Conservation (phyloP, 2,888 invertebrate genomes). For the Cephus rjabovi region DNA sequence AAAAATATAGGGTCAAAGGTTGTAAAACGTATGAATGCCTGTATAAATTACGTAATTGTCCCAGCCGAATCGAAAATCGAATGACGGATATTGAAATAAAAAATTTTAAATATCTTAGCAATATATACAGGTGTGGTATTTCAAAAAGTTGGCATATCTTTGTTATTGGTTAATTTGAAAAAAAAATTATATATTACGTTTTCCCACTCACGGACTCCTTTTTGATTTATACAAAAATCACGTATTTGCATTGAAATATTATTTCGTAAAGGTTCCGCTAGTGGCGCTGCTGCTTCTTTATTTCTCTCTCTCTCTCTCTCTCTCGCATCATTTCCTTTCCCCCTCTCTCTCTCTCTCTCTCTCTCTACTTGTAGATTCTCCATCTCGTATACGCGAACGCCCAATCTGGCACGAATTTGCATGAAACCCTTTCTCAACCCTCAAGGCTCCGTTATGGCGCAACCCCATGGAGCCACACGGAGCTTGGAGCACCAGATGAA, state of each 20-base stretch:
- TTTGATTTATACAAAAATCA: slow-evolving; percentile 39
- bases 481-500: slow-evolving; percentile 48
- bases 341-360: background rate
- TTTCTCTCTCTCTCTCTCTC: background rate
- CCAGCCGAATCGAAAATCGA: background rate
- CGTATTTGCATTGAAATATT: slow-evolving; percentile 35
- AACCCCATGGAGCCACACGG: background rate
- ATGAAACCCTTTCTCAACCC: slow-evolving; percentile 50
- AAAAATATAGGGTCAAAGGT: too few species aligned
- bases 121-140: too few species aligned
- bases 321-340: too few species aligned
- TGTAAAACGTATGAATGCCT: too few species aligned
- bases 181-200: slow-evolving; percentile 18
- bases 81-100: too few species aligned
- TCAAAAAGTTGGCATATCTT: too few species aligned
- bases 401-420: slow-evolving; percentile 56
- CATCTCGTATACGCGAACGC: slow-evolving; percentile 19
- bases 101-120: too few species aligned
- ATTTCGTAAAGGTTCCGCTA: background rate
- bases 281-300: slow-evolving; percentile 6
- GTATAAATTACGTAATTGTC: background rate
- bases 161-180: too few species aligned
- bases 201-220: slow-evolving; percentile 31
- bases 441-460: slow-evolving; percentile 31
- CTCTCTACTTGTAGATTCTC: slow-evolving; percentile 8